Percentiles rank a stretch among this genome's conserved stretches.
Evolutionary conservation across 2,888 invertebrate genomes (phyloP).

Genomic region (Cheilosia vernalis): DNA sequence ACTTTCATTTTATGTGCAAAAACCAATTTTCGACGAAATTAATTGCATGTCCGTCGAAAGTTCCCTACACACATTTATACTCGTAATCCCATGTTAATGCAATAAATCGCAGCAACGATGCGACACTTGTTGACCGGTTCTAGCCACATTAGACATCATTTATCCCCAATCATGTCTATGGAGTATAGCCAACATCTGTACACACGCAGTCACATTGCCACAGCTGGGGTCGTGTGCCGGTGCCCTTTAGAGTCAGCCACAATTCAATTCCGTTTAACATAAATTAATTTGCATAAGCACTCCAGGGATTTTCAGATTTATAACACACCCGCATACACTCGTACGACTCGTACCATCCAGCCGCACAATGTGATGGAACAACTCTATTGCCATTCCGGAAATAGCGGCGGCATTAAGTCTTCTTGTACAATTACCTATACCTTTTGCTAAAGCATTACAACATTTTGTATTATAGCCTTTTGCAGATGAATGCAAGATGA

Average conservation of each 20-base stretch:
- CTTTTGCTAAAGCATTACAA: constrained; percentile 16
- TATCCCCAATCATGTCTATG: constrained; percentile 4
- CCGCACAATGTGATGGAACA: not conserved
- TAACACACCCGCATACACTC: constrained; percentile 19
- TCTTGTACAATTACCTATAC: not conserved
- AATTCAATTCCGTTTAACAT: constrained; percentile 61
- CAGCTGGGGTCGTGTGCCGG: constrained; percentile 2
- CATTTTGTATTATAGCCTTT: not conserved
- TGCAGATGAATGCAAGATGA: constrained; percentile 24
- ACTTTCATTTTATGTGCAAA: too few relatives aligned
- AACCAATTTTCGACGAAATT: not conserved
- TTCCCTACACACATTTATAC: not conserved
- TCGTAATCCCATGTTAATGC: constrained; percentile 2
- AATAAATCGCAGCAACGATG: constrained; percentile 23
- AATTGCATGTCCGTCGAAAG: not conserved
- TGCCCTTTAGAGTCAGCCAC: not conserved
- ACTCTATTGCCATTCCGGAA: constrained; percentile 19
- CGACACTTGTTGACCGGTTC: constrained; percentile 23
- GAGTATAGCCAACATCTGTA: constrained; percentile 22
- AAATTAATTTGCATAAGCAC: constrained; percentile 70
- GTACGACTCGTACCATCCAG: too few relatives aligned
- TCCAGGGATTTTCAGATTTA: constrained; percentile 46
- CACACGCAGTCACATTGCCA: not conserved
- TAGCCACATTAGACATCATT: constrained; percentile 4
- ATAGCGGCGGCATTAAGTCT: constrained; percentile 5